These are phyloP conservation scores for Ectropis grisescens DNA, from an alignment of 1,140 invertebrate genomes.

Conservation along the genomic window DNA sequence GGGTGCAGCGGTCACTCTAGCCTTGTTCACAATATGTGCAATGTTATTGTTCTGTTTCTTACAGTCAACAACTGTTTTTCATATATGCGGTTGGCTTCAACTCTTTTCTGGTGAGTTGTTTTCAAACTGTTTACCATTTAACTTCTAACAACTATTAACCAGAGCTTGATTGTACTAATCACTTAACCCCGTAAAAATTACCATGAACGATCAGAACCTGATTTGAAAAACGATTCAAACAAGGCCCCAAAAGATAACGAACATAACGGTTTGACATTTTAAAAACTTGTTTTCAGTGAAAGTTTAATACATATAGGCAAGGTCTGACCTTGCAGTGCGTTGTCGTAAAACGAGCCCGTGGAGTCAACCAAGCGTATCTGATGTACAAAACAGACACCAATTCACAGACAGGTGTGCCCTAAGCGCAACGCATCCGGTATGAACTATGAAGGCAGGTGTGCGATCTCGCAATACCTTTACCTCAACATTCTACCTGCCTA, in stretches of 20 bases:
- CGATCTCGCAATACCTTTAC: no score
- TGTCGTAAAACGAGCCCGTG: no score
- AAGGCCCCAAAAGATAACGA: no score
- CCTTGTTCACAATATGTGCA: slow-evolving; percentile 87
- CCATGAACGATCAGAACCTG: background rate
- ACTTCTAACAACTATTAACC: background rate
- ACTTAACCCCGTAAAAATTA: background rate
- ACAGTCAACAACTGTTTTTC: slow-evolving; percentile 93
- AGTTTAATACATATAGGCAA: slow-evolving; percentile 5
- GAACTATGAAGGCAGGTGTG: no score
- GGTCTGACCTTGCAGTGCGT: slow-evolving; percentile 6
- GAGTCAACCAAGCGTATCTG: no score
- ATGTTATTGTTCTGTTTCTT: slow-evolving; percentile 96
- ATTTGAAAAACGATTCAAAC: no score
- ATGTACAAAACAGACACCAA: no score
- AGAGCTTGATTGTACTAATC: no score
- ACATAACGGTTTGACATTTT: slow-evolving; percentile 4
- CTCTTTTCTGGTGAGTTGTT: slow-evolving; percentile 92
- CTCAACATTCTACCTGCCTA: no score
- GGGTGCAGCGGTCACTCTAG: slow-evolving; percentile 86
- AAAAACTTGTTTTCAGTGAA: slow-evolving; percentile 7
- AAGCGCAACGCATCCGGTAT: no score
- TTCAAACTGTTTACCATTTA: background rate
- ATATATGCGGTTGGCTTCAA: slow-evolving; percentile 95
- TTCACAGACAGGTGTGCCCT: no score